A percentile compares a stretch with the other conserved stretches of the same genome.
Evolutionary conservation across 2,797 vertebrate genomes (phyloP).

Genomic region (Sebastes minor): DNA sequence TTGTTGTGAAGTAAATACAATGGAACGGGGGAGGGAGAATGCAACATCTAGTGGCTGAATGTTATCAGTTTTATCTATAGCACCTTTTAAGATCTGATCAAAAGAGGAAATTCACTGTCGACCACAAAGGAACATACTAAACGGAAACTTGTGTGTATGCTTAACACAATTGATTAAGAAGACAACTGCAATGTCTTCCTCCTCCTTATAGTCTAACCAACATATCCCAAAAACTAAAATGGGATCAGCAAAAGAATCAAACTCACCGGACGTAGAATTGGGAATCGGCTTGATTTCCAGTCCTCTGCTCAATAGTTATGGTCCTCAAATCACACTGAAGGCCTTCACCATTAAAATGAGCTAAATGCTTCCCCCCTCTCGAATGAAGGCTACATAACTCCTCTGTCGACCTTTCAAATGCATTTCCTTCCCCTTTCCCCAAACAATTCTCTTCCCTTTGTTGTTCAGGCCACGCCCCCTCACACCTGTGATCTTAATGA

Average conservation of each 20-base stretch:
- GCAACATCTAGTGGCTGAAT: too few species aligned
- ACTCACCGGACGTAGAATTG: not conserved
- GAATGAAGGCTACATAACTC: not conserved
- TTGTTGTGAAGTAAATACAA: too few species aligned
- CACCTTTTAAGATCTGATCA: not conserved
- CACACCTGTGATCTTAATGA: not conserved
- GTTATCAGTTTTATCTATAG: too few species aligned
- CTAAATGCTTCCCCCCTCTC: not conserved
- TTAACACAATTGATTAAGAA: too few species aligned
- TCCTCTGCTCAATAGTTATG: not conserved
- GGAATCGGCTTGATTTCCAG: not conserved
- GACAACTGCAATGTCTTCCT: fast-evolving
- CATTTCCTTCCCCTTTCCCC: not conserved
- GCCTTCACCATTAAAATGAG: not conserved
- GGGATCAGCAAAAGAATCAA: not conserved
- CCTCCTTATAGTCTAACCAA: too few species aligned
- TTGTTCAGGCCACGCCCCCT: not conserved
- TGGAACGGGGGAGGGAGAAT: too few species aligned
- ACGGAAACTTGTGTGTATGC: too few species aligned
- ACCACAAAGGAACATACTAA: too few species aligned
- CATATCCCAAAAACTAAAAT: not conserved
- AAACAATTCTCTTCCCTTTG: not conserved
- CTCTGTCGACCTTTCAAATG: not conserved
- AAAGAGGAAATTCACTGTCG: not conserved
- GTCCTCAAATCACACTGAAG: not conserved